Evolutionary conservation across 2,113 vertebrate species (phyloP).

Genomic region (Microcebus griseorufus): DNA sequence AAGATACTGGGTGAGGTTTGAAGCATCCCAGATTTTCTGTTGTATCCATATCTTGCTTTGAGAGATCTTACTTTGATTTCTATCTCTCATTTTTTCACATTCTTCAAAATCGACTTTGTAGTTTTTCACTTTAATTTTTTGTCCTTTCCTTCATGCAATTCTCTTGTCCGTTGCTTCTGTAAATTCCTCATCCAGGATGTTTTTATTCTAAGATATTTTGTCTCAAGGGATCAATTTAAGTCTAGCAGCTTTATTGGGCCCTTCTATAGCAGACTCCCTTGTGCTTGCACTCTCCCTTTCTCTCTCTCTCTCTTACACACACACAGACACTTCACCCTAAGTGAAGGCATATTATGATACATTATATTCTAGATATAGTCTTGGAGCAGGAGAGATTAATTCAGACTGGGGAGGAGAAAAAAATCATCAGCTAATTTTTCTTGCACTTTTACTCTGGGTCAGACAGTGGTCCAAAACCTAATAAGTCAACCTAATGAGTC

Average conservation of each 20-base stretch:
- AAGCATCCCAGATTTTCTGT: not conserved
- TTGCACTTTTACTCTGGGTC: not conserved
- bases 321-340: not conserved
- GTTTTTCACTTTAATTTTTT: conserved; percentile 1
- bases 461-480: not conserved
- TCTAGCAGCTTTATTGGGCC: not conserved
- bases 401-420: not conserved
- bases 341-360: not conserved
- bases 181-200: not conserved
- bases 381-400: not conserved
- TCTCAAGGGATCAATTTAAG: not conserved
- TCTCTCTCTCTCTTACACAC: not conserved
- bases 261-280: not conserved
- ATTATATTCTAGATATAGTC: not conserved
- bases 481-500: no score
- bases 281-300: no score
- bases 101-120: not conserved
- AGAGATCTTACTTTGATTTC: not conserved
- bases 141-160: not conserved
- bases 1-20: not conserved
- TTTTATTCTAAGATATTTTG: not conserved
- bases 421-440: not conserved
- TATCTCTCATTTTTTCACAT: not conserved
- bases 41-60: not conserved
- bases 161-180: not conserved